Percentiles rank a stretch among this genome's conserved stretches.
These are phyloP conservation scores for Bombus soroeensis DNA, from an alignment of 1,140 invertebrate species.

Conservation along the genomic window DNA sequence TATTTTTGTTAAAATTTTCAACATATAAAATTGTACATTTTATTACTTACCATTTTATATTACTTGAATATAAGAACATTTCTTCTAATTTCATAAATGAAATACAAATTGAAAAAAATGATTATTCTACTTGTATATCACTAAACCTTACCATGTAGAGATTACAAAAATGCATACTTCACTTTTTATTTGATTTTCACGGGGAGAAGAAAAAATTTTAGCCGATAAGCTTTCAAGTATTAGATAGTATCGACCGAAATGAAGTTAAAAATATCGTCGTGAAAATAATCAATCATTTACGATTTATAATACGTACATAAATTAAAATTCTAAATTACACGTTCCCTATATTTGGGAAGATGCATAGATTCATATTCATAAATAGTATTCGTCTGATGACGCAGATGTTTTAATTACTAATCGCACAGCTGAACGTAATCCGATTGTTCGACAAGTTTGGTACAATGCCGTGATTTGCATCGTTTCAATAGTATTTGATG, in stretches of 20 bases:
- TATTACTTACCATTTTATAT: no score
- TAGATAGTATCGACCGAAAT: background rate
- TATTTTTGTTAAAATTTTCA: no score
- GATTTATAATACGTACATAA: background rate
- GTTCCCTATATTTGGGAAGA: background rate
- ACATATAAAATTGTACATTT: no score
- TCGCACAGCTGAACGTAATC: background rate
- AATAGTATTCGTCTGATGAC: conserved; percentile 47
- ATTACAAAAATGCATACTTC: no score
- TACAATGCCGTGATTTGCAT: conserved; percentile 44
- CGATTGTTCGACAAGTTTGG: conserved; percentile 61
- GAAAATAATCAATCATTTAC: background rate
- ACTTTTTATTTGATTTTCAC: no score
- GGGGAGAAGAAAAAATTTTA: background rate
- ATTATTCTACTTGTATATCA: no score
- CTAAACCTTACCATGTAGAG: no score
- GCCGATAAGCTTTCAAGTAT: background rate
- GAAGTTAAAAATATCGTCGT: background rate
- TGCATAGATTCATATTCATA: conserved; percentile 21
- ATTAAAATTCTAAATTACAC: conserved; percentile 41
- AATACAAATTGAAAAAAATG: no score
- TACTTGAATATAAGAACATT: no score
- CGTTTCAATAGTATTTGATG: background rate
- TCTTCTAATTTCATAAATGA: no score
- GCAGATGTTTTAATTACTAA: conserved; percentile 41